Base-by-base conservation (phyloP, 1,140 invertebrate species). In the Medauroidea extradentata region DNA sequence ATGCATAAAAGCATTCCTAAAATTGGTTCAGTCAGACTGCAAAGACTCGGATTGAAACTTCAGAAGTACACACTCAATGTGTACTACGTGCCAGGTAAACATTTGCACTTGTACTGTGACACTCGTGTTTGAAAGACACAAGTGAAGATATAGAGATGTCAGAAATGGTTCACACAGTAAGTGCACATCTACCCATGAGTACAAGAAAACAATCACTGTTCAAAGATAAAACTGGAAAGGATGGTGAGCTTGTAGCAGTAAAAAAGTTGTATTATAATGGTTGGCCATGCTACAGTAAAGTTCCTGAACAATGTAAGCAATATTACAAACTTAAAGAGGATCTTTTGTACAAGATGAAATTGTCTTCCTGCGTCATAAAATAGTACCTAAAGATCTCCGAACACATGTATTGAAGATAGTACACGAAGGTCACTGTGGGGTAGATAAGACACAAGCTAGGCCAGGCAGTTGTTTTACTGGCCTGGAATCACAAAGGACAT, bases 41-140 rank as follows among this genome's bases (percentile, higher is more conserved):
- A 79, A 63, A 51, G 69, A 16, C 68, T 77, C 61, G 62, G 71
- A n/a, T 60, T 79, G 11, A 66, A 67, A 53, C 42, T 78, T 5
- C 62, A 70, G 19, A 65, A 68, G 38, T 78, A 75, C 63, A 60
- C 66, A 19, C 59, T 71, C 24, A 65, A 68, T 18, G 55, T 65
- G 1, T 57, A 55, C n/a, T 67, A 73, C 60, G 66, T 65, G 59
- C 69, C 67, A 34, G 77, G 77, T 5, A 79, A 75, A 68, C 67
- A 69, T 23, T 64, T 79, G 61, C 71, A 69, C 59, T 63, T 67
- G 71, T 70, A 16, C 67, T 75, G 62, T 72, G 73, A 57, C 57
- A 76, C 65, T 63, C 68, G 5, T 59, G 66, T 46, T 54, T 62
- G 16, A 59, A 51, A 60, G 9, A 62, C 11, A 34, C 29, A 7